Evolutionary conservation across 2,888 invertebrate genomes (phyloP).

Genomic region (Leptothorax acervorum): DNA sequence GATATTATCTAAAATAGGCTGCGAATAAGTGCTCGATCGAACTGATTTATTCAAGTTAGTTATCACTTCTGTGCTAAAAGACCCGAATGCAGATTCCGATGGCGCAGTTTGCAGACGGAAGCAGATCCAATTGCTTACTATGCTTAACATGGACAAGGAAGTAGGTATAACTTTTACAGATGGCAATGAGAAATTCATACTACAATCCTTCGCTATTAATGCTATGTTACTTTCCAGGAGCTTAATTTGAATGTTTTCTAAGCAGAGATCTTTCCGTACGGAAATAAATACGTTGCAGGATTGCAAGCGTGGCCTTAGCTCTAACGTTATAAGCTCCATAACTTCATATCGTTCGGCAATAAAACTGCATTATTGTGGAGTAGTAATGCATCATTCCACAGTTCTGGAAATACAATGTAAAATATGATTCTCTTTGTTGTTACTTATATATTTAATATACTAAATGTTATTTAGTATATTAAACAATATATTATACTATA

Average conservation of each 20-base stretch:
- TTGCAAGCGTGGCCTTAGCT: constrained; percentile 80
- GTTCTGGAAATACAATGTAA: constrained; percentile 8
- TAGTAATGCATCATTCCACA: neutral
- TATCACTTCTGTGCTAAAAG: constrained; percentile 79
- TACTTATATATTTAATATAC: neutral
- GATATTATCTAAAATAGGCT: constrained; percentile 4
- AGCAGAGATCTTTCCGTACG: constrained; percentile 68
- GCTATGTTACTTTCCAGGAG: constrained; percentile 77
- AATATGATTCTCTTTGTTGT: neutral
- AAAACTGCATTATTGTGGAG: neutral
- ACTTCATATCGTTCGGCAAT: constrained; percentile 4
- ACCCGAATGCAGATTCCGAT: constrained; percentile 76
- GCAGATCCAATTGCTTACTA: constrained; percentile 80
- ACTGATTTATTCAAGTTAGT: constrained; percentile 46
- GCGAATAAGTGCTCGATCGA: neutral
- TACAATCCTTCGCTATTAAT: constrained; percentile 71
- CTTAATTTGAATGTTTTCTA: constrained; percentile 74
- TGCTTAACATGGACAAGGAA: constrained; percentile 79
- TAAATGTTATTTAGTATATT: no score
- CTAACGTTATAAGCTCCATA: constrained; percentile 78
- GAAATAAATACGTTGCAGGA: constrained; percentile 81
- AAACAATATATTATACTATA: no score
- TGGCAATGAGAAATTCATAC: constrained; percentile 72
- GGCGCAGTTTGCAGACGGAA: constrained; percentile 82
- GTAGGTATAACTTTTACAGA: constrained; percentile 78